A percentile compares a stretch with the other conserved stretches of the same genome.
phyloP scores from a whole-genome alignment of 2,113 vertebrate genomes.

The Tragelaphus scriptus region DNA sequence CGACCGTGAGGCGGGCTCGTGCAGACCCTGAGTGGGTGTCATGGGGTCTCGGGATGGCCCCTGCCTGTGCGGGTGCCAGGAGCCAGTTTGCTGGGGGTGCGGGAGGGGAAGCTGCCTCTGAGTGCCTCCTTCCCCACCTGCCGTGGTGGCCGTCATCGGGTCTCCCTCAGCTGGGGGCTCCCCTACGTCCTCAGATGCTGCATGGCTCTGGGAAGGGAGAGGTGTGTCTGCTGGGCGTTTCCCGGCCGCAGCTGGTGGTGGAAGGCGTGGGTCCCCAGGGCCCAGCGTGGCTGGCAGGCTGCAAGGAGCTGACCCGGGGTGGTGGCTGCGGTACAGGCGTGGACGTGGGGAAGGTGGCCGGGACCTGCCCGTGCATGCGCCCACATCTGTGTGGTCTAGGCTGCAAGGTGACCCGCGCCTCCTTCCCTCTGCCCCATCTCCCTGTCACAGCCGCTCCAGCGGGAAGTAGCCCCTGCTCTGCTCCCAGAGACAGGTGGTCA shows the following conservation, averaged over 20 bases:
- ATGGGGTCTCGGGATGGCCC: rapidly evolving
- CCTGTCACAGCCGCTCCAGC: background rate
- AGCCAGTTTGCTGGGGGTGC: background rate
- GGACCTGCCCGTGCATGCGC: rapidly evolving
- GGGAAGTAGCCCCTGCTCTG: background rate
- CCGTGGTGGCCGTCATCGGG: rapidly evolving
- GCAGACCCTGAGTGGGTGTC: background rate
- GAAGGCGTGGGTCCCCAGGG: rapidly evolving
- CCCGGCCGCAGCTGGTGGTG: background rate
- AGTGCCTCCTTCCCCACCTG: rapidly evolving
- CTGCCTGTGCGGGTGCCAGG: background rate
- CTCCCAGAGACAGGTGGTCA: background rate
- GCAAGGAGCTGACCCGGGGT: background rate
- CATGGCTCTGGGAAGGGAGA: rapidly evolving
- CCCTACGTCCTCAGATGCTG: too few relatives aligned
- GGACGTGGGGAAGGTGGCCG: background rate
- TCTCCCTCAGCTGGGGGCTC: background rate
- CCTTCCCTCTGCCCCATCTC: background rate
- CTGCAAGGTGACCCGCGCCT: rapidly evolving
- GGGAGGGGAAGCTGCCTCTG: rapidly evolving
- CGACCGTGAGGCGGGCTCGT: rapidly evolving
- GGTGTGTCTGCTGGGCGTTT: rapidly evolving
- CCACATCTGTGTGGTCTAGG: too few relatives aligned
- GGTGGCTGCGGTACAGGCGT: rapidly evolving
- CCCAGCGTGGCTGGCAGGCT: background rate